Base-by-base conservation (phyloP, 2,888 invertebrate genomes). In the Electrophaes corylata region DNA sequence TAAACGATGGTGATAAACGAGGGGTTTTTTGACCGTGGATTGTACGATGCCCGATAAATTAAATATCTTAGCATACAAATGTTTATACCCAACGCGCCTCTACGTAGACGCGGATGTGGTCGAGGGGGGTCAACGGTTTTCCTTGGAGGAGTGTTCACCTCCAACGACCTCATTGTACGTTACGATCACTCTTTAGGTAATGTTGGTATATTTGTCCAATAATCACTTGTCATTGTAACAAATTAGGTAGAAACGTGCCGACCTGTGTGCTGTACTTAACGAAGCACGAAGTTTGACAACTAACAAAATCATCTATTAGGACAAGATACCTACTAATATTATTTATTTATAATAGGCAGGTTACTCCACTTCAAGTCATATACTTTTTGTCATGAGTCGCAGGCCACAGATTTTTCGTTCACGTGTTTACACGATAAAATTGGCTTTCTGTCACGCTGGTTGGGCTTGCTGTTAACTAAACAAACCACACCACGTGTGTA, bases 121-220 rank as follows among this genome's bases (percentile, higher is more conserved):
- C 72, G 70, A 67, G 75, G 71, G n/a, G 83, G 89, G 88, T 90
- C 90, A 91, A 90, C 75, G 89, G 77, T 84, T 90, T 81, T 88
- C 90, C 89, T 90, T 90, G 88, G 75, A 70, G 83, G 90, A 84
- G 78, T 90, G 86, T 91, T 91, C 88, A 90, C 86, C 91, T 88
- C 82, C 65, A 69, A 65, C 83, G 83, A 87, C 86, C 84, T 87
- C 81, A 81, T 78, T 79, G 69, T 81, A 75, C 72, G 75, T 70
- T 70, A 66, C 70, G 67, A 74, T 70, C 62, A 61, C 59, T 63
- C 63, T 70, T 16, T 37, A 16, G 8, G 16, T 62, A 65, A 65
- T 65, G 70, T 68, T 69, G 63, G 63, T 60, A 62, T 62, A 60
- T 64, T 66, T 61, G 61, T 57, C 40, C 49, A 60, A 56, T 64